Base-by-base conservation (phyloP, 2,888 invertebrate species). In the Alviniconcha strummeri region DNA sequence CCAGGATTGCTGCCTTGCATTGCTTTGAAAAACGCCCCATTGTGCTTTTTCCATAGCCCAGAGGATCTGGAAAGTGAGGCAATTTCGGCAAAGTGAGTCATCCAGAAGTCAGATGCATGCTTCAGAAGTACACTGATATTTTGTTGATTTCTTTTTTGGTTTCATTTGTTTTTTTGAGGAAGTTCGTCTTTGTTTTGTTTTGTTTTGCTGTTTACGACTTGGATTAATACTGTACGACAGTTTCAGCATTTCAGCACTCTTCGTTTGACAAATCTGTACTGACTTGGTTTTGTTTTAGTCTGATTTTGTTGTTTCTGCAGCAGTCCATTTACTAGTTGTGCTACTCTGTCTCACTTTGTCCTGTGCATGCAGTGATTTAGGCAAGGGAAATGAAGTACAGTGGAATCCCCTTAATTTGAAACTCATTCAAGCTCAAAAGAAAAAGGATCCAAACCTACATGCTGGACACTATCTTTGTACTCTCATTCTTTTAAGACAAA, bases 51-150 rank as follows among this genome's bases (percentile, higher is more conserved):
- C 74, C 54, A 69, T 76, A 76, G 78, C 82, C 15, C 54, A 69
- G 69, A 77, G 69, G 56, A 55, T 11, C 52, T 3, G 75, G 67
- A 67, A 57, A 64, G 67, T 5, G 36, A 71, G 15, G 60, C 74
- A 19, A 36, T 75, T 17, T 72, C 60, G 11, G 57, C 75, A 76
- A 57, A 82, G 82, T 77, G 69, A 82, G 82, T 77, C 77, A 60
- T 11, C 9, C 2, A 60, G 60, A 60, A 60, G 60, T 60, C 13
- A 60, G 9, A 60, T 60, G 60, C 60, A 17, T 72, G 56, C 7
- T 15, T 11, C 13, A 71, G 19, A 15, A 13, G 36, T n/a, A n/a
- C 67, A 60, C 60, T 11, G 60, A 60, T 13, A 57, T 77, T 54
- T 60, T 17, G n/a, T 9, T 74, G 67, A 36, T 82, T 82, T 71